A percentile compares a stretch with the other conserved stretches of the same genome.
These are phyloP conservation scores for Sturmia bella DNA, from an alignment of 2,888 invertebrate species.

Conservation along the genomic window DNA sequence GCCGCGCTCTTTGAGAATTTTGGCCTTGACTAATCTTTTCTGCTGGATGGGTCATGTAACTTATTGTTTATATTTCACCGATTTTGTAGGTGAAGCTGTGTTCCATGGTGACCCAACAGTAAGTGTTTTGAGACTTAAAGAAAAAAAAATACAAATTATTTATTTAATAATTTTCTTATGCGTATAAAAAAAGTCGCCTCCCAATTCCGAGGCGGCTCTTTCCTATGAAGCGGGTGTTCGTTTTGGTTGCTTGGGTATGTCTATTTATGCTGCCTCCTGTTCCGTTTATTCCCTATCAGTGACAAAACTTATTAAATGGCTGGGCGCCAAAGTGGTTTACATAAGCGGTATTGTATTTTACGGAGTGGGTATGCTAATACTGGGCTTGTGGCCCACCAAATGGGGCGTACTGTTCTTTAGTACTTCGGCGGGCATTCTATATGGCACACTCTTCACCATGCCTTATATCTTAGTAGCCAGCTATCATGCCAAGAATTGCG, in stretches of 20 bases:
- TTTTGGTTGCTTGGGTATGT: conserved; percentile 82
- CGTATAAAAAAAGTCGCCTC: conserved; percentile 72
- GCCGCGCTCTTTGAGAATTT: conserved; percentile 84
- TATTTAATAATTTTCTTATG: background rate
- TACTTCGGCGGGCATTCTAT: conserved; percentile 81
- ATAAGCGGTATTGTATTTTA: conserved; percentile 80
- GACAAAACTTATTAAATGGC: conserved; percentile 79
- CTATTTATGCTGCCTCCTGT: conserved; percentile 82
- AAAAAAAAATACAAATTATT: background rate
- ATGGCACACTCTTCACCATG: conserved; percentile 82
- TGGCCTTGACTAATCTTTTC: conserved; percentile 85
- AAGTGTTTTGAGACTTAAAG: conserved; percentile 49
- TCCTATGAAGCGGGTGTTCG: conserved; percentile 81
- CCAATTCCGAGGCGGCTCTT: conserved; percentile 72
- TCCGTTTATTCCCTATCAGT: conserved; percentile 81
- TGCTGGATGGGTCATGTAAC: conserved; percentile 87
- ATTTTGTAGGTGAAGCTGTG: conserved; percentile 86
- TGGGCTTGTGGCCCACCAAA: conserved; percentile 81
- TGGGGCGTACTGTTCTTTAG: conserved; percentile 81
- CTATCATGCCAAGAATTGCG: conserved; percentile 81
- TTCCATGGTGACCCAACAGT: conserved; percentile 83
- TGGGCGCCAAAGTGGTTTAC: conserved; percentile 79
- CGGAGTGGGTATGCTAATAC: conserved; percentile 81
- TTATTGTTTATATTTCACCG: conserved; percentile 86
- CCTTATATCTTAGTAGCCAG: conserved; percentile 81